phyloP scores from a whole-genome alignment of 2,888 invertebrate genomes.

The Drosophila merina region DNA sequence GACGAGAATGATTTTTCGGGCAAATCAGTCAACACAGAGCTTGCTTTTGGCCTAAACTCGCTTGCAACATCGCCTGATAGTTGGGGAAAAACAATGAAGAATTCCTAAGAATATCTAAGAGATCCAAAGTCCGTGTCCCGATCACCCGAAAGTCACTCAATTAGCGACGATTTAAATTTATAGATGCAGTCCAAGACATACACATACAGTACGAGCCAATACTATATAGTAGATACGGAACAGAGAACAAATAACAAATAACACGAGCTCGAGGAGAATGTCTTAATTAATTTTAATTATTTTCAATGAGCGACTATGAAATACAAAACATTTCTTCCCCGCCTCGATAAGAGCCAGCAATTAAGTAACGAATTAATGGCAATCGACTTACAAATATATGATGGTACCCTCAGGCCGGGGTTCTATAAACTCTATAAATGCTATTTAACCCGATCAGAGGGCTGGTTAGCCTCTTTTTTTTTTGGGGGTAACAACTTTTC shows the following conservation, averaged over 20 bases:
- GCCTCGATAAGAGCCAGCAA: slow-evolving; percentile 72
- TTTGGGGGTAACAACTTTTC: slow-evolving; percentile 45
- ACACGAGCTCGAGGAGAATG: slow-evolving; percentile 57
- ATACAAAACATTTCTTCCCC: slow-evolving; percentile 65
- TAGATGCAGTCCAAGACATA: slow-evolving; percentile 51
- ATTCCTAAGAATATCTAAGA: no score
- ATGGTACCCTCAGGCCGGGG: slow-evolving; percentile 63
- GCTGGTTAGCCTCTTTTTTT: slow-evolving; percentile 10
- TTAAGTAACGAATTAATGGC: slow-evolving; percentile 76
- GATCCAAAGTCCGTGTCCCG: slow-evolving; percentile 34
- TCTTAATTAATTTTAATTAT: slow-evolving; percentile 78
- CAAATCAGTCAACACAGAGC: slow-evolving; percentile 37
- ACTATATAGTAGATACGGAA: neutral
- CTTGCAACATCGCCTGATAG: slow-evolving; percentile 19
- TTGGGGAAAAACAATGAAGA: no score
- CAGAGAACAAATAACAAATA: neutral
- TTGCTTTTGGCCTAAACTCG: neutral
- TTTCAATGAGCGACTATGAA: slow-evolving; percentile 78
- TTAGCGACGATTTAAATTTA: slow-evolving; percentile 77
- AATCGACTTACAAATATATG: slow-evolving; percentile 46
- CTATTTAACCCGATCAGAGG: slow-evolving; percentile 62
- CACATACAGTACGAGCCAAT: neutral
- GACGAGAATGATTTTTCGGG: slow-evolving; percentile 33
- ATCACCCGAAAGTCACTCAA: slow-evolving; percentile 74
- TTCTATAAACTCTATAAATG: slow-evolving; percentile 15